Evolutionary conservation across 2,888 invertebrate genomes (phyloP), one percentile per base, ranked within the genome.

Genomic region (Lomographa bimaculata): DNA sequence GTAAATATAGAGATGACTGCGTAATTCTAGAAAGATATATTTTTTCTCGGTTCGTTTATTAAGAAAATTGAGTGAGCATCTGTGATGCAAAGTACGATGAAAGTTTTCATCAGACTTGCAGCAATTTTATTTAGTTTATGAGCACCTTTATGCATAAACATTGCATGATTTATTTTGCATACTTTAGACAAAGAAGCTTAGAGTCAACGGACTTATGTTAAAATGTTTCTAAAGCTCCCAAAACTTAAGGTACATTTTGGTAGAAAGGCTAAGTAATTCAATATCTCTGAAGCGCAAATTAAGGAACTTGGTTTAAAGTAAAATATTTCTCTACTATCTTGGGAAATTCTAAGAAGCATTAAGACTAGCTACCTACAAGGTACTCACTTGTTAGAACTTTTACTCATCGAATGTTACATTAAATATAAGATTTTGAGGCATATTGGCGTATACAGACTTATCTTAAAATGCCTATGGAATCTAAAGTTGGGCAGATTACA

Each of bases 21-120:
- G 62, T 69, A 61, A 48, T 39, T 60, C 61, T 47, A 29, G 56
- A 54, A 51, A 71, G 73, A 75, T 74, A 78, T 80, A 77, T 77
- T 80, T 79, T 82, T 74, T 79, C 63, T 58, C 78, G 82, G 78
- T 76, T 78, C 72, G 74, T 72, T 84, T 79, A 66, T 54, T 72
- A 71, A 73, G 78, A 79, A 81, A 77, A 82, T 84, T 81, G 78
- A 70, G 78, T 69, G 59, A 67, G 65, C 71, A 77, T 79, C 70
- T 76, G 75, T 61, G 62, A 66, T 70, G 60, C 60, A 65, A 49
- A 68, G 66, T 67, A 57, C 52, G 51, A 54, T 59, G 40, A 42
- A 46, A 50, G 36, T 44, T 54, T 44, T 39, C 26, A 19, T 42
- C 33, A 46, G 46, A 37, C 46, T 43, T 40, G 38, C 40, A 36